These are phyloP conservation scores for Phortica magna DNA, from an alignment of 2,888 invertebrate species.

Conservation along the genomic window DNA sequence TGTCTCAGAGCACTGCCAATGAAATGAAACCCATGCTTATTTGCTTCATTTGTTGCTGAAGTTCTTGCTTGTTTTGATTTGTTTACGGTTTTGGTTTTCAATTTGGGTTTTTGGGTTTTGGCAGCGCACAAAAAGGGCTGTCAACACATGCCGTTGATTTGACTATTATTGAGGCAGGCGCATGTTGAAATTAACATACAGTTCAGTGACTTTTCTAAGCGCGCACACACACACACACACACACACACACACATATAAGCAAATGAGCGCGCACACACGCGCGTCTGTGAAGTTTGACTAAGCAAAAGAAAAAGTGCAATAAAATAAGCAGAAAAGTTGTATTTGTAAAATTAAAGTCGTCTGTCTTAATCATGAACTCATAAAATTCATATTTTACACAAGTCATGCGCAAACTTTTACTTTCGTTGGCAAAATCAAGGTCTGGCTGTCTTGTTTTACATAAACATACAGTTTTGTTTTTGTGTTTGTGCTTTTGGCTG, in stretches of 20 bases:
- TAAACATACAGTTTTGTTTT: not conserved
- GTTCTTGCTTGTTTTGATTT: not conserved
- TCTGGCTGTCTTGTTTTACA: not conserved
- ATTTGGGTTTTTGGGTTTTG: not conserved
- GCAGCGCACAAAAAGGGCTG: not conserved
- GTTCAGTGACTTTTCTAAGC: slow-evolving; percentile 47
- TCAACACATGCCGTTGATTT: slow-evolving; percentile 24
- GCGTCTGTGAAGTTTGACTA: slow-evolving; percentile 23
- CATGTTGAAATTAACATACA: slow-evolving; percentile 35
- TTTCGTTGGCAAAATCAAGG: not conserved
- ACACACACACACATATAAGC: not conserved
- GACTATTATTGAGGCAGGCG: not conserved
- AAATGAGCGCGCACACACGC: not conserved
- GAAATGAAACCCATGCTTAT: not conserved
- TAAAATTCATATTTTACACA: too few relatives aligned
- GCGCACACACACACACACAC: not conserved
- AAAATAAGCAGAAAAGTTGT: too few relatives aligned
- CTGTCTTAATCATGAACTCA: too few relatives aligned
- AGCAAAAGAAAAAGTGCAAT: not conserved
- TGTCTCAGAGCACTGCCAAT: not conserved
- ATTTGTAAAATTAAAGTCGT: too few relatives aligned
- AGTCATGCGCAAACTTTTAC: not conserved
- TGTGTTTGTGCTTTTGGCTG: not conserved
- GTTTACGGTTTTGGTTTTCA: not conserved
- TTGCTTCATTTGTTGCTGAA: slow-evolving; percentile 13